Conservation (phyloP, 2,888 invertebrate species). For the Chrysina gloriosa region DNA sequence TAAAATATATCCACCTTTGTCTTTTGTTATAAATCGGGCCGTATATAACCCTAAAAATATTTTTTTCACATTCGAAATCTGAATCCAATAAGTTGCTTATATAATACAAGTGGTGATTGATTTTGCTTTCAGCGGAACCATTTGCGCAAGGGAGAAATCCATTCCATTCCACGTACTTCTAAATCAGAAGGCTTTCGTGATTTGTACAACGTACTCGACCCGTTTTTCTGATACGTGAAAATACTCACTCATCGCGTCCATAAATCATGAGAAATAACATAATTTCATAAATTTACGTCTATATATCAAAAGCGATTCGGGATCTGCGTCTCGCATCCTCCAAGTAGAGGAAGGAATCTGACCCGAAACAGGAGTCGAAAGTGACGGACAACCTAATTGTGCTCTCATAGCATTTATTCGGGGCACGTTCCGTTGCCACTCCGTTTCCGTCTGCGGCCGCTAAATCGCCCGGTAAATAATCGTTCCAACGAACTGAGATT, state of each 20-base stretch:
- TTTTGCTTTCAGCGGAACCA: too few relatives aligned
- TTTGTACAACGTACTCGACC: background rate
- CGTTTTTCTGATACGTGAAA: background rate
- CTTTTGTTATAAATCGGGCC: too few relatives aligned
- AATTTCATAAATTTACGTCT: conserved; percentile 32
- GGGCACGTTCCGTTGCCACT: conserved; percentile 44
- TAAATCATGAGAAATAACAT: conserved; percentile 28
- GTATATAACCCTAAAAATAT: too few relatives aligned
- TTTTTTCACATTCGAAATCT: too few relatives aligned
- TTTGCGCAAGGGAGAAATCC: too few relatives aligned
- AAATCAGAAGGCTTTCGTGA: background rate
- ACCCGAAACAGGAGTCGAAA: conserved; percentile 44
- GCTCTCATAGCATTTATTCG: conserved; percentile 43
- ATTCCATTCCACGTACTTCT: too few relatives aligned
- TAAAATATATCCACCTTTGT: too few relatives aligned
- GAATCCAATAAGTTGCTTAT: too few relatives aligned
- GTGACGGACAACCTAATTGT: conserved; percentile 48
- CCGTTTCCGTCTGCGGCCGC: conserved; percentile 25
- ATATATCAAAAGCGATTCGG: conserved; percentile 9
- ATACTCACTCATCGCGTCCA: background rate
- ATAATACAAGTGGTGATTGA: too few relatives aligned
- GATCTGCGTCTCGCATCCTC: conserved; percentile 1
- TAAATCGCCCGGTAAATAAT: conserved; percentile 33
- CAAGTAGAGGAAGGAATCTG: conserved; percentile 24
- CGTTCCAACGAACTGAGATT: conserved; percentile 11